A percentile compares a stretch with the other conserved stretches of the same genome.
phyloP scores from a whole-genome alignment of 2,888 invertebrate species.

The Patella caerulea region DNA sequence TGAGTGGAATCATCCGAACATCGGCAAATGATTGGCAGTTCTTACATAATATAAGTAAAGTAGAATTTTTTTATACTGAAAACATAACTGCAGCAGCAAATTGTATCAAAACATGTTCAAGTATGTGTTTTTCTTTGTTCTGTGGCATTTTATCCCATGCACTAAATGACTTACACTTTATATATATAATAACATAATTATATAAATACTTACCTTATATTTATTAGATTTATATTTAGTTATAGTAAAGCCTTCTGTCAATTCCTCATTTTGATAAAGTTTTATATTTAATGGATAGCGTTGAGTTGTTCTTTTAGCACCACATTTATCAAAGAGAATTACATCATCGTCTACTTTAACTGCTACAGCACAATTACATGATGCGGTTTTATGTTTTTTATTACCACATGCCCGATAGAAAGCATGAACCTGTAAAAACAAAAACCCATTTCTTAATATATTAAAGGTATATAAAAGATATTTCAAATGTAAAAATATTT shows the following conservation, averaged over 20 bases:
- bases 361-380: constrained; percentile 50
- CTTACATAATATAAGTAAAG: too few relatives aligned
- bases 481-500: neutral
- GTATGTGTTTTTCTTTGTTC: too few relatives aligned
- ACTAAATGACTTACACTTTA: too few relatives aligned
- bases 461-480: neutral
- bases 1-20: too few relatives aligned
- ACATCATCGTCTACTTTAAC: constrained; percentile 47
- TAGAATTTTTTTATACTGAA: too few relatives aligned
- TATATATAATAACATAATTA: too few relatives aligned
- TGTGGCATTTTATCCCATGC: too few relatives aligned
- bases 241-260: constrained; percentile 36
- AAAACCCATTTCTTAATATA: neutral
- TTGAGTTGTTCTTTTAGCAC: constrained; percentile 18
- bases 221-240: neutral
- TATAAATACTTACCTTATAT: constrained; percentile 1
- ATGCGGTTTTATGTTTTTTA: constrained; percentile 29
- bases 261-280: constrained; percentile 41
- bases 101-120: too few relatives aligned
- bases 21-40: too few relatives aligned
- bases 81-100: too few relatives aligned
- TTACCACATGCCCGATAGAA: constrained; percentile 32
- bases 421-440: constrained; percentile 23
- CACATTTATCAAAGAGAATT: constrained; percentile 46
- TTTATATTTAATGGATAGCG: constrained; percentile 29